phyloP scores from a whole-genome alignment of 2,113 vertebrate species.

The Plectropomus leopardus region DNA sequence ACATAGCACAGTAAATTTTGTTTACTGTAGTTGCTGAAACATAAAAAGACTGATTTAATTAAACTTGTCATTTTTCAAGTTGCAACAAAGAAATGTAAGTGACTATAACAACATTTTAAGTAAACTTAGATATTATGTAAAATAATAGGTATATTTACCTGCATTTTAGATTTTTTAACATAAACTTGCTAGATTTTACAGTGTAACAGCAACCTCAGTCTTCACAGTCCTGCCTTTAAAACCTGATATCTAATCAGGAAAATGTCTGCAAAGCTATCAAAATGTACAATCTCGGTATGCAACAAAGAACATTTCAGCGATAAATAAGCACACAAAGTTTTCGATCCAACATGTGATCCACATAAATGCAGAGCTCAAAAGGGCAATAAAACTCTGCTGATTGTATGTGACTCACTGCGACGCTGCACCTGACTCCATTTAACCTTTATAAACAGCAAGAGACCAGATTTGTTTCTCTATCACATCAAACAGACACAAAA shows the following conservation, averaged over 20 bases:
- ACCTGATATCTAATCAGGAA: background rate
- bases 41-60: no score
- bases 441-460: background rate
- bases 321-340: background rate
- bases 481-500: background rate
- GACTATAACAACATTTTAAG: no score
- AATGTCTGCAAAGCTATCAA: background rate
- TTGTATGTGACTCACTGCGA: conserved; percentile 23
- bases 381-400: background rate
- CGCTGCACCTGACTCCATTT: conserved; percentile 4
- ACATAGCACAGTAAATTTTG: no score
- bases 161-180: no score
- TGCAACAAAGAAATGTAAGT: no score
- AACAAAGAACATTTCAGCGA: background rate
- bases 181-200: no score
- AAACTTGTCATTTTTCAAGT: no score
- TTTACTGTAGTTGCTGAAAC: no score
- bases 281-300: background rate
- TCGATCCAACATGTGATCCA: background rate
- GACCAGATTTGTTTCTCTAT: background rate
- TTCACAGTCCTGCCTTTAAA: background rate
- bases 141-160: no score
- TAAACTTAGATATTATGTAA: no score
- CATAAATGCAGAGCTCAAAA: background rate
- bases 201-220: background rate